These are phyloP conservation scores for Aegithalos caudatus DNA, from an alignment of 2,113 vertebrate genomes.

Conservation along the genomic window DNA sequence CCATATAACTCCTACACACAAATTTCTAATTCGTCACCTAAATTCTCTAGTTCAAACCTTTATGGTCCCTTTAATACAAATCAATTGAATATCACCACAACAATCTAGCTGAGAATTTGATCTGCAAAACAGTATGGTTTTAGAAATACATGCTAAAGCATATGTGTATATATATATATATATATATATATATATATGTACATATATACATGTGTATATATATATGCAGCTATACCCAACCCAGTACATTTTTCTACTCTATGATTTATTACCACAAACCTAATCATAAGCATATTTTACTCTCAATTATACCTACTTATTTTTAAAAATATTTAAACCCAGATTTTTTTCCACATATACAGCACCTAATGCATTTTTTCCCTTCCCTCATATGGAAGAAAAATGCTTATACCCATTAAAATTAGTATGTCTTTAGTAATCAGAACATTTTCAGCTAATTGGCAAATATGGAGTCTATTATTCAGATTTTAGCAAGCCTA, in stretches of 20 bases:
- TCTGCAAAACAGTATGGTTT: not conserved
- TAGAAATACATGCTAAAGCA: not conserved
- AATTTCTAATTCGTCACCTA: not conserved
- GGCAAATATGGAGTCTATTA: not conserved
- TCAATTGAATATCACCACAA: not conserved
- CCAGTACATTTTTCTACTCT: not conserved
- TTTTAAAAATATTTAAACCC: not conserved
- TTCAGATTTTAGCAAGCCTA: not conserved
- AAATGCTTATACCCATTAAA: not conserved
- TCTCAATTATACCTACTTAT: not conserved
- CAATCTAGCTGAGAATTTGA: not conserved
- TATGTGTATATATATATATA: fast-evolving
- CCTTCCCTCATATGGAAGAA: not conserved
- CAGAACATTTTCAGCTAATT: not conserved
- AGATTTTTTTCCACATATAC: not conserved
- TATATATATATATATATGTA: not conserved
- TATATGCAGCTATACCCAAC: not conserved
- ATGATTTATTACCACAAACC: not conserved
- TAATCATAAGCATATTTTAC: not conserved
- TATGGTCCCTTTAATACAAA: not conserved
- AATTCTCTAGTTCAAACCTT: not conserved
- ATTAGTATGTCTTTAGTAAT: not conserved
- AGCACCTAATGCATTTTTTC: not conserved
- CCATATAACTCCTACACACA: not conserved
- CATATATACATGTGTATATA: too few species aligned